Percentiles rank a stretch among this genome's conserved stretches.
Evolutionary conservation across 1,140 invertebrate genomes (phyloP).

Genomic region (Apocrypta bakeri): DNA sequence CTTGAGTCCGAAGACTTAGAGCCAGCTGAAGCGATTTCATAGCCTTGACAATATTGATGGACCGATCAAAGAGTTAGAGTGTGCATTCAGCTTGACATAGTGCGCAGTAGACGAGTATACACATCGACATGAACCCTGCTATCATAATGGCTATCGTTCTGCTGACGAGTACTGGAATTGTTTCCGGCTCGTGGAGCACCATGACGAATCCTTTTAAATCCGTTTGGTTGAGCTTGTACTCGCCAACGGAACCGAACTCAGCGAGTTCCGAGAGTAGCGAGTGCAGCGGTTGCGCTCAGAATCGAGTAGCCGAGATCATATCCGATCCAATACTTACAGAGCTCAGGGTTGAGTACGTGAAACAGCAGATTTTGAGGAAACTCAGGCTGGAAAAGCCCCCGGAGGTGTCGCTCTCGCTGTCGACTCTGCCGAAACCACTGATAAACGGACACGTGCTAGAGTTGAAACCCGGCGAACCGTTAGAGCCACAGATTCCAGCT

Average conservation of each 20-base stretch:
- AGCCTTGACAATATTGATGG: not conserved
- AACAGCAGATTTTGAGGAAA: constrained; percentile 87
- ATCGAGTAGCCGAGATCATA: constrained; percentile 48
- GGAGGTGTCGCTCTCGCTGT: constrained; percentile 75
- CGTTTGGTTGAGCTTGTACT: constrained; percentile 38
- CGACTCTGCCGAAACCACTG: constrained; percentile 81
- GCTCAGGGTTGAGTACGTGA: constrained; percentile 85
- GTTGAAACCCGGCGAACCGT: constrained; percentile 65
- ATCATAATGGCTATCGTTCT: not conserved
- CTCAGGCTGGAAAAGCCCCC: constrained; percentile 83
- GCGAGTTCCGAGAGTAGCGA: not conserved
- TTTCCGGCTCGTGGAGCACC: constrained; percentile 30
- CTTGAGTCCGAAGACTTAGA: constrained; percentile 36
- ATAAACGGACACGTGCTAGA: constrained; percentile 77
- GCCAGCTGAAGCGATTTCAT: not conserved
- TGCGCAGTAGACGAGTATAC: too few species aligned
- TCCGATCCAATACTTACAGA: constrained; percentile 72
- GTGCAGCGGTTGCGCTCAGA: constrained; percentile 39
- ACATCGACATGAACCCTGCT: not conserved
- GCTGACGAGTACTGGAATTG: not conserved
- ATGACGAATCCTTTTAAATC: constrained; percentile 28
- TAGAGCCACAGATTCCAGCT: constrained; percentile 64
- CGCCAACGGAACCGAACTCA: not conserved
- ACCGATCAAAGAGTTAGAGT: not conserved
- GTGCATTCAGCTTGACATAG: too few species aligned